A percentile compares a stretch with the other conserved stretches of the same genome.
Evolutionary conservation across 2,797 vertebrate species (phyloP).

Genomic region (Borostomias antarcticus): DNA sequence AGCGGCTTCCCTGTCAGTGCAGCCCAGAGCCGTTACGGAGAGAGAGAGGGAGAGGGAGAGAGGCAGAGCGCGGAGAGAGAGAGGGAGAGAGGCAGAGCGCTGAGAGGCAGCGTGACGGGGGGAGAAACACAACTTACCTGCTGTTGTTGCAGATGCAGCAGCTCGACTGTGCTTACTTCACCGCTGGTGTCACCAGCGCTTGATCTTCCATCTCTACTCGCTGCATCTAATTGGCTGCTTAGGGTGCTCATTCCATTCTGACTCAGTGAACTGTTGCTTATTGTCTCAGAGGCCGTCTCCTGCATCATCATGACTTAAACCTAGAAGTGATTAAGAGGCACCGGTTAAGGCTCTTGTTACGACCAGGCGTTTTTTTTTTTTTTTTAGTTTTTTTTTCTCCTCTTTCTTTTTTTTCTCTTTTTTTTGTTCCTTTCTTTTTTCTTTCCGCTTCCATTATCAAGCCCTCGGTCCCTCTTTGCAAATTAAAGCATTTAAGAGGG

Average conservation of each 20-base stretch:
- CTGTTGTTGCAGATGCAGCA: conserved; percentile 99
- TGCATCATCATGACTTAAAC: conserved; percentile 99
- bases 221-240: conserved; percentile 99
- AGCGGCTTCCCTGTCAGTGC: conserved; percentile 45
- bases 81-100: conserved; percentile 44
- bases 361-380: conserved; percentile 35
- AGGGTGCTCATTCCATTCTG: conserved; percentile 99
- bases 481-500: conserved; percentile 88
- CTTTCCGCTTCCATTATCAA: conserved; percentile 93
- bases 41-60: conserved; percentile 35
- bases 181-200: conserved; percentile 95
- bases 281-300: conserved; percentile 99
- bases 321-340: conserved; percentile 99
- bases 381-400: conserved; percentile 25
- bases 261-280: conserved; percentile 99
- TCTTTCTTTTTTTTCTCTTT: conserved; percentile 64
- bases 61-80: conserved; percentile 54
- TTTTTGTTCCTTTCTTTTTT: conserved; percentile 39
- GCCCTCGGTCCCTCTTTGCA: conserved; percentile 91
- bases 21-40: conserved; percentile 40
- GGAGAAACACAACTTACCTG: conserved; percentile 97
- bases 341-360: conserved; percentile 95
- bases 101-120: background rate
- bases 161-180: conserved; percentile 99
- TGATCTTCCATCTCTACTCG: conserved; percentile 99